Percentiles rank a stretch among this genome's conserved stretches.
These are phyloP conservation scores for Calameuta idolon DNA, from an alignment of 2,888 invertebrate genomes.

Conservation along the genomic window DNA sequence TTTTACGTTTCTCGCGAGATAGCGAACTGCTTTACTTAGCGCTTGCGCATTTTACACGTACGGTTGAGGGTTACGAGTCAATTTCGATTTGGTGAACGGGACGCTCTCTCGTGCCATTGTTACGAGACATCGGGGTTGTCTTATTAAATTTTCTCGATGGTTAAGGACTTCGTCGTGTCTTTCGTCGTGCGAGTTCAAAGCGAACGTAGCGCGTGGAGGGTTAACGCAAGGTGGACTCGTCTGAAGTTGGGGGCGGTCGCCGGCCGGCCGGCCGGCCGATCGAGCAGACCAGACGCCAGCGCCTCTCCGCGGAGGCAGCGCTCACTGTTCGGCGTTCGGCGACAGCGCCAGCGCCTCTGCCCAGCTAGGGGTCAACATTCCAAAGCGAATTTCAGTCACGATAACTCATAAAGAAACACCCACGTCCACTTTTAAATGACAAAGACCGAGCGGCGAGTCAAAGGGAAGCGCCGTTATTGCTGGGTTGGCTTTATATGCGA, in stretches of 20 bases:
- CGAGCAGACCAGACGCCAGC: conserved; percentile 44
- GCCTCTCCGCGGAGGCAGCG: conserved; percentile 31
- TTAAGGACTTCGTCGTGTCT: background rate
- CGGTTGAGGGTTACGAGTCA: background rate
- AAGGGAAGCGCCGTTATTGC: conserved; percentile 11
- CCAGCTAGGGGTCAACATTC: conserved; percentile 46
- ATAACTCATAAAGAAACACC: conserved; percentile 33
- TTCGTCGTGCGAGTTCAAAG: background rate
- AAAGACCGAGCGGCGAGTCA: conserved; percentile 18
- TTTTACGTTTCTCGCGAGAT: background rate
- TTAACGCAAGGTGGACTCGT: conserved; percentile 20
- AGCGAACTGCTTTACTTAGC: background rate
- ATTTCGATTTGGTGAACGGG: background rate
- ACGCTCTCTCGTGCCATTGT: background rate
- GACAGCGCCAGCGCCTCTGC: conserved; percentile 26
- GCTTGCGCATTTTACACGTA: background rate
- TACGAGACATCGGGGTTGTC: background rate
- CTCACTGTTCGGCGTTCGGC: too few species aligned
- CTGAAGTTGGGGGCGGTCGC: conserved; percentile 24
- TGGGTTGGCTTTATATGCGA: background rate
- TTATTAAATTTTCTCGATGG: background rate
- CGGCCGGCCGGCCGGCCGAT: conserved; percentile 32
- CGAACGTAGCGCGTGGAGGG: background rate
- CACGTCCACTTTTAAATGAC: conserved; percentile 26
- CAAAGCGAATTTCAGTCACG: conserved; percentile 42